Percentiles rank a stretch among this genome's conserved stretches.
These are phyloP conservation scores for Cebus imitator DNA, from an alignment of 2,113 vertebrate species.

Conservation along the genomic window DNA sequence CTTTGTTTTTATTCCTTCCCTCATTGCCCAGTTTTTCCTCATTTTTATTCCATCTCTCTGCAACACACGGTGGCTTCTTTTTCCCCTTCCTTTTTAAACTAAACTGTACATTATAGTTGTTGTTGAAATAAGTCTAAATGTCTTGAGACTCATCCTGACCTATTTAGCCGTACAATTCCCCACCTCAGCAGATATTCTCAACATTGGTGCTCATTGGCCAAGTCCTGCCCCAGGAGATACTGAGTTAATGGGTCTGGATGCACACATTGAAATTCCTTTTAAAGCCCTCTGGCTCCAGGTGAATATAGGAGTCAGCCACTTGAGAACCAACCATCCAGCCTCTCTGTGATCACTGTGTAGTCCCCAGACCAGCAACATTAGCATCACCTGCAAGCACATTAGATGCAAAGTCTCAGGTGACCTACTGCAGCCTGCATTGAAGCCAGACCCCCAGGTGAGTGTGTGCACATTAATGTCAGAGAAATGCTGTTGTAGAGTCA, in stretches of 20 bases:
- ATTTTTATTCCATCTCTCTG: neutral
- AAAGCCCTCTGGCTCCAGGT: neutral
- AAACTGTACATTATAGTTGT: neutral
- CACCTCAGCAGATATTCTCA: neutral
- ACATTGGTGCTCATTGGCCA: too few species aligned
- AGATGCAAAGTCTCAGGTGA: neutral
- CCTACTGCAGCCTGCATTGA: too few species aligned
- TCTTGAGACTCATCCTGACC: neutral
- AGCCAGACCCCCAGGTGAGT: neutral
- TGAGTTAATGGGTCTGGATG: neutral
- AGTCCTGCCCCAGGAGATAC: neutral
- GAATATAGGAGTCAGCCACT: neutral
- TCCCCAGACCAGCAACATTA: rapidly evolving
- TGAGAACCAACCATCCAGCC: neutral
- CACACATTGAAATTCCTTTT: neutral
- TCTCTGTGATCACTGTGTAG: rapidly evolving
- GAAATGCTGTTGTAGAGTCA: neutral
- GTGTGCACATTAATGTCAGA: rapidly evolving
- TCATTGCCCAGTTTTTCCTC: neutral
- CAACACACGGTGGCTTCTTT: neutral
- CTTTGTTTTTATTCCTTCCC: neutral
- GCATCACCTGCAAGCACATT: too few species aligned
- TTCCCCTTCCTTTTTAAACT: neutral
- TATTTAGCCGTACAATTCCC: neutral
- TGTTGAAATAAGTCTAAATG: neutral